Conservation (phyloP, 2,888 invertebrate species). For the Marasmarcha lunaedactyla region DNA sequence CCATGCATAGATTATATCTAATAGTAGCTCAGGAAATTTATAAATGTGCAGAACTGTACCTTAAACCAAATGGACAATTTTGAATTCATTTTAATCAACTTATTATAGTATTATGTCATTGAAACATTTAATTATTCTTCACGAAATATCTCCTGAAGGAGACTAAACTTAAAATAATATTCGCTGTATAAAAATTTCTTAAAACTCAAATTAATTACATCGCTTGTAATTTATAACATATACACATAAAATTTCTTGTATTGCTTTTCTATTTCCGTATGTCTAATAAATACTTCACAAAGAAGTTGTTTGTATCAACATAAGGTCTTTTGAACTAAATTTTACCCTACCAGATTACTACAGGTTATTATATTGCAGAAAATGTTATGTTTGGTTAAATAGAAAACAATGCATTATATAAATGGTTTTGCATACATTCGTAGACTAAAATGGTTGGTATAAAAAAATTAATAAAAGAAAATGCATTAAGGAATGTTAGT, state of each 20-base stretch:
- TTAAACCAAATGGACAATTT: conserved; percentile 31
- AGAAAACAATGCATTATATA: too few relatives aligned
- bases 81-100: conserved; percentile 28
- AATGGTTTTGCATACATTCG: neutral
- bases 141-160: conserved; percentile 2
- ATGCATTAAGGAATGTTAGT: conserved; percentile 52
- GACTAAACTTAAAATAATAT: conserved; percentile 24
- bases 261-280: too few relatives aligned
- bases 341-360: too few relatives aligned
- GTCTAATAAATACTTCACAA: too few relatives aligned
- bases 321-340: too few relatives aligned
- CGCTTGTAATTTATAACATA: conserved; percentile 3
- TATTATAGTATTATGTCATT: conserved; percentile 47
- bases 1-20: conserved; percentile 20
- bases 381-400: too few relatives aligned
- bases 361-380: too few relatives aligned
- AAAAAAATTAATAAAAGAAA: conserved; percentile 27
- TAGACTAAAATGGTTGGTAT: neutral
- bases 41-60: conserved; percentile 37
- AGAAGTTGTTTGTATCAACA: too few relatives aligned
- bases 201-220: conserved; percentile 5
- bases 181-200: conserved; percentile 16
- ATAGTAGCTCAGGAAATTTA: conserved; percentile 24
- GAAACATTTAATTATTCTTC: conserved; percentile 12
- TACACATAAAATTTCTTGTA: too few relatives aligned